Evolutionary conservation across 2,888 invertebrate genomes (phyloP).

Genomic region (Tetragonisca angustula): DNA sequence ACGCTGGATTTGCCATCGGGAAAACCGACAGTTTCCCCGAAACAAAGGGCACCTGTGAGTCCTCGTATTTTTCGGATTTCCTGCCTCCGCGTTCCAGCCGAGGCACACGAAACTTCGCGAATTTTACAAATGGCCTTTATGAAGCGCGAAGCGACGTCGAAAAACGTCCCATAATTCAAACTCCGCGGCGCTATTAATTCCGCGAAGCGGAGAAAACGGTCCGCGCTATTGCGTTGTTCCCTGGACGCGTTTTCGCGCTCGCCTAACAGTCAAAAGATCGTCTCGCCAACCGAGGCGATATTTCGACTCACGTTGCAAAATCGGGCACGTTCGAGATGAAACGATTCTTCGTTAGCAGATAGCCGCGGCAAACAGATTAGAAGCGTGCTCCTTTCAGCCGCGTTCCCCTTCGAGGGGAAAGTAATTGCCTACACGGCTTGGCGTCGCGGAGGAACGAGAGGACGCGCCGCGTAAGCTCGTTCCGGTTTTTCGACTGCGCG

Average conservation of each 20-base stretch:
- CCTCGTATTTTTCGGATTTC: background rate
- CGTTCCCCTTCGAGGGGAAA: slow-evolving; percentile 43
- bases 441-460: slow-evolving; percentile 40
- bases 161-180: background rate
- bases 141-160: background rate
- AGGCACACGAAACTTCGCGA: background rate
- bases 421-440: slow-evolving; percentile 70
- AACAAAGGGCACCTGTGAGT: background rate
- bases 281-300: background rate
- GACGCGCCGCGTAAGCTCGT: slow-evolving; percentile 72
- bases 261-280: background rate
- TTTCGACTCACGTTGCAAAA: background rate
- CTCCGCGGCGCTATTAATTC: slow-evolving; percentile 13
- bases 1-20: background rate
- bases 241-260: background rate
- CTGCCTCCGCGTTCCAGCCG: background rate
- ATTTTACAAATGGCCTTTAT: background rate
- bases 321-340: slow-evolving; percentile 69
- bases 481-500: slow-evolving; percentile 62
- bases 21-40: background rate
- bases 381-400: slow-evolving; percentile 51
- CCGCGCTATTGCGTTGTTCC: slow-evolving; percentile 7
- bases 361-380: slow-evolving; percentile 73
- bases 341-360: slow-evolving; percentile 70
- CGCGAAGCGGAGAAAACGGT: background rate